Percentiles rank a stretch among this genome's conserved stretches.
Conservation (phyloP, 2,888 invertebrate genomes). For the Mesochorus sp. region DNA sequence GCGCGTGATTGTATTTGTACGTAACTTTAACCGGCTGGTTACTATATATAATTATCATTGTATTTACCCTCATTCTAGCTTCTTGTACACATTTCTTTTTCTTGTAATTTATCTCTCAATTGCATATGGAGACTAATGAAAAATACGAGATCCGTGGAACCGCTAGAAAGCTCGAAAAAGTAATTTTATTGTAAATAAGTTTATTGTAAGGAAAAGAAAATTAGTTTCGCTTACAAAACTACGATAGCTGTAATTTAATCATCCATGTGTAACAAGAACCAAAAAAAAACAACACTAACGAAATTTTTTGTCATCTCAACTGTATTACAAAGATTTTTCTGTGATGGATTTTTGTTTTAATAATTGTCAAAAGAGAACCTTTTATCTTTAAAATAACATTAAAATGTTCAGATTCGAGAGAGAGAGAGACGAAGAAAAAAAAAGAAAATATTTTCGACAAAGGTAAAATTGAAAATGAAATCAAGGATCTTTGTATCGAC, state of each 20-base stretch:
- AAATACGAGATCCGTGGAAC: conserved; percentile 39
- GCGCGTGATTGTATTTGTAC: too few species aligned
- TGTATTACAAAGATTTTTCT: conserved; percentile 53
- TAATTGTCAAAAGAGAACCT: too few species aligned
- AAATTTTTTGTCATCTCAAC: conserved; percentile 25
- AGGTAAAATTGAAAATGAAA: too few species aligned
- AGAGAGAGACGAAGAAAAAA: conserved; percentile 66
- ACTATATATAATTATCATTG: too few species aligned
- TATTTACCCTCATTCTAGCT: too few species aligned
- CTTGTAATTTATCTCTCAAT: too few species aligned
- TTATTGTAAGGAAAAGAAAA: conserved; percentile 8
- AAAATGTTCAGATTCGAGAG: conserved; percentile 72
- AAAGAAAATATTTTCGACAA: conserved; percentile 75
- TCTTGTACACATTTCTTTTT: too few species aligned
- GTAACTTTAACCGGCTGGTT: too few species aligned
- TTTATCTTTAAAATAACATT: conserved; percentile 80
- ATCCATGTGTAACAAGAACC: conserved; percentile 30
- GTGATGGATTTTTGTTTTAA: conserved; percentile 52
- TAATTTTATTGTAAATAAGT: conserved; percentile 30
- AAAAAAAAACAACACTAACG: conserved; percentile 24
- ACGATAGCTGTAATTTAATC: conserved; percentile 5
- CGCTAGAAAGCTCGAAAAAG: conserved; percentile 20
- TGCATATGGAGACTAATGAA: too few species aligned
- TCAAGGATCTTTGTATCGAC: too few species aligned
- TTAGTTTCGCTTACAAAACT: too few species aligned